Conservation (phyloP, 2,888 invertebrate genomes). For the Pollenia angustigena region DNA sequence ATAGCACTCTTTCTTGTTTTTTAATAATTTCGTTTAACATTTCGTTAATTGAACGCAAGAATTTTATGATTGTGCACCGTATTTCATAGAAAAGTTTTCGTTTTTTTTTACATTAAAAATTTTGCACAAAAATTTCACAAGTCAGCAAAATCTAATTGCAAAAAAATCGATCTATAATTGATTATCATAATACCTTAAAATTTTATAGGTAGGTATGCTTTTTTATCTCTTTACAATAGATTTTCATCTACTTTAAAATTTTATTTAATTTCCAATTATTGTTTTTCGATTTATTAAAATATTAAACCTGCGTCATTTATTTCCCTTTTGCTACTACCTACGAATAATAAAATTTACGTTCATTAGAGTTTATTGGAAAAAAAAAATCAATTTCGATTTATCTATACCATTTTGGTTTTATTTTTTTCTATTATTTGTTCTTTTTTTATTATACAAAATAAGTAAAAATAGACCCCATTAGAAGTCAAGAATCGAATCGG, state of each 20-base stretch:
- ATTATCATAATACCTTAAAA: too few species aligned
- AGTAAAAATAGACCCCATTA: conserved; percentile 34
- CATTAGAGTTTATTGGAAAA: conserved; percentile 15
- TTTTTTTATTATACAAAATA: conserved; percentile 19
- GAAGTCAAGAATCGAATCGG: conserved; percentile 37
- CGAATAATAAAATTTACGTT: background rate
- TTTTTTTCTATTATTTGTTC: background rate
- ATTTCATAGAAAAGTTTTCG: too few species aligned
- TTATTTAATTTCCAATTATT: background rate
- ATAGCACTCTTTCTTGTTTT: too few species aligned
- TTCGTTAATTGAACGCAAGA: too few species aligned
- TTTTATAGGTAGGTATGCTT: too few species aligned
- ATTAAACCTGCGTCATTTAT: conserved; percentile 6
- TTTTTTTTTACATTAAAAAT: too few species aligned
- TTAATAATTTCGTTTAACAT: too few species aligned
- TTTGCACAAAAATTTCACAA: too few species aligned
- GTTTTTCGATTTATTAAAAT: background rate
- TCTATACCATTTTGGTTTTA: conserved; percentile 45
- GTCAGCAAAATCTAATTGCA: too few species aligned
- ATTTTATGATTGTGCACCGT: too few species aligned
- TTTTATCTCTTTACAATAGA: background rate
- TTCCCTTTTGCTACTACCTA: conserved; percentile 4
- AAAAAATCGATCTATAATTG: too few species aligned
- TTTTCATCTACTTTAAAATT: background rate
- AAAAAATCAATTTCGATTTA: conserved; percentile 50